Conservation (phyloP, 2,113 vertebrate genomes). For the Phalacrocorax aristotelis region DNA sequence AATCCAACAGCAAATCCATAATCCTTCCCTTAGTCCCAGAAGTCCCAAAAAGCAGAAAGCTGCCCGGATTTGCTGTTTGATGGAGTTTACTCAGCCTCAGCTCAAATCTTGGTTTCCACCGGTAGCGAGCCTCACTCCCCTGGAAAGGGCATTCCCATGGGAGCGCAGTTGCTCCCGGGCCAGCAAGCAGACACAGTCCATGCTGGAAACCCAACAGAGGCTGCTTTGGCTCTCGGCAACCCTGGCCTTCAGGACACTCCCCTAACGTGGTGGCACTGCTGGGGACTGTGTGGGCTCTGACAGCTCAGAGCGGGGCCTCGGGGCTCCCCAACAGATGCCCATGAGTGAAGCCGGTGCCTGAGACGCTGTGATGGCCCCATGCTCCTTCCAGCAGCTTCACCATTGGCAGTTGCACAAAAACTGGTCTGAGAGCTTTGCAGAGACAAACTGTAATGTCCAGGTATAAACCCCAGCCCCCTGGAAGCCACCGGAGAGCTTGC, state of each 20-base stretch:
- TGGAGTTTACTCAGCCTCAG: background rate
- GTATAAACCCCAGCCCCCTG: background rate
- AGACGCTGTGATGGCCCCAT: background rate
- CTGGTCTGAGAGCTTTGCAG: background rate
- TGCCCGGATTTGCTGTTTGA: background rate
- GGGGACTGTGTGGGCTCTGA: background rate
- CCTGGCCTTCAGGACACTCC: background rate
- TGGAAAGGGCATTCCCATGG: background rate
- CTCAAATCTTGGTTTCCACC: background rate
- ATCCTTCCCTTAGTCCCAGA: background rate
- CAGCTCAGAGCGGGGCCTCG: background rate
- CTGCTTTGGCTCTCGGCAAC: background rate
- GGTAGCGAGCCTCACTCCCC: rapidly evolving
- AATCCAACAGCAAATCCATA: background rate
- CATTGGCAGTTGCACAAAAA: background rate
- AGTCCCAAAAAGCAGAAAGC: background rate
- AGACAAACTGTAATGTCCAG: background rate
- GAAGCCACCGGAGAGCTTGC: background rate
- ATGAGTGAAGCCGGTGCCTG: background rate
- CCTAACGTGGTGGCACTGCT: background rate
- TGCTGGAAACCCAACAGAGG: background rate
- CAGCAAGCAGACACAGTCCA: rapidly evolving
- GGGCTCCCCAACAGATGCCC: background rate
- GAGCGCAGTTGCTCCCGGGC: background rate
- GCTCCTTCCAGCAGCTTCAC: background rate